These are phyloP conservation scores for Campoplex nolae DNA, from an alignment of 2,888 invertebrate genomes.

Conservation along the genomic window DNA sequence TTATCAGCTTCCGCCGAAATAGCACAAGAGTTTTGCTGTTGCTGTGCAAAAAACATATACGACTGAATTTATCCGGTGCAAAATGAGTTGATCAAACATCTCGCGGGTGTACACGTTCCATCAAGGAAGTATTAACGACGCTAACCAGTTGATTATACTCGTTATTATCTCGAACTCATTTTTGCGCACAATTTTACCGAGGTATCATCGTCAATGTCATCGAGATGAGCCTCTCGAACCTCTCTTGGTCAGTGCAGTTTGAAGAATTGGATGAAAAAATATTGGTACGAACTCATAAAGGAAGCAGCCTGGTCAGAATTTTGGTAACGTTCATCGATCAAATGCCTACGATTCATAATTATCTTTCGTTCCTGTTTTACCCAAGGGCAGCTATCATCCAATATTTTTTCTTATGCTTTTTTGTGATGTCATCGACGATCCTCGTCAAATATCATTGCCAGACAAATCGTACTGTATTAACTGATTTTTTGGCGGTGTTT, in stretches of 20 bases:
- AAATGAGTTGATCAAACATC: constrained; percentile 43
- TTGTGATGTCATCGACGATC: constrained; percentile 43
- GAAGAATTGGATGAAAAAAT: background rate
- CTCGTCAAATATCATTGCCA: constrained; percentile 4
- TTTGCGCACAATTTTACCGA: constrained; percentile 17
- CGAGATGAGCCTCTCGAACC: background rate
- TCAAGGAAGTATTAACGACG: constrained; percentile 34
- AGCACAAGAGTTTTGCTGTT: background rate
- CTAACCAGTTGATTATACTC: constrained; percentile 29
- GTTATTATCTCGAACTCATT: constrained; percentile 3
- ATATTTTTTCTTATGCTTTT: constrained; percentile 6
- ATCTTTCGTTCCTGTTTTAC: background rate
- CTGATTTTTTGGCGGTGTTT: constrained; percentile 30
- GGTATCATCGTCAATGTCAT: constrained; percentile 21
- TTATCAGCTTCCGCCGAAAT: background rate
- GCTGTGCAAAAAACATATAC: constrained; percentile 16
- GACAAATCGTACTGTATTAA: background rate
- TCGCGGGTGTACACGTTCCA: constrained; percentile 41
- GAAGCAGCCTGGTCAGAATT: background rate
- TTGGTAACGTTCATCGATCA: constrained; percentile 14
- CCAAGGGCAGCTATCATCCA: constrained; percentile 27
- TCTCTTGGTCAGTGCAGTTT: background rate
- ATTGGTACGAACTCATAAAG: background rate
- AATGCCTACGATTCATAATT: constrained; percentile 5
- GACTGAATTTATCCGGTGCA: constrained; percentile 34